phyloP scores from a whole-genome alignment of 2,113 vertebrate genomes.

The Martes martes region DNA sequence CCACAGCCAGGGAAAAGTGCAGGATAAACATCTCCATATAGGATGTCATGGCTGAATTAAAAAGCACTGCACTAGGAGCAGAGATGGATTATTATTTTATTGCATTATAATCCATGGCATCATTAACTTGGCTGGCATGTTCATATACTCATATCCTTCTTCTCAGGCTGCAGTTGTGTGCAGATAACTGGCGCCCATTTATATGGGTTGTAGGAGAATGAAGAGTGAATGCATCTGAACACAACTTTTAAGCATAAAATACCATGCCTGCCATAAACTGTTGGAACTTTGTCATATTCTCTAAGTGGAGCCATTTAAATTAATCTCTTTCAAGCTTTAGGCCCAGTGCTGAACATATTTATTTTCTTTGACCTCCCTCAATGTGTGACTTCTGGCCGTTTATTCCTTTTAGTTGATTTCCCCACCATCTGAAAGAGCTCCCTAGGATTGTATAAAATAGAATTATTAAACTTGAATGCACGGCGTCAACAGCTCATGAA shows the following conservation, averaged over 20 bases:
- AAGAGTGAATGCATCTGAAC: constrained; percentile 38
- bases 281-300: constrained; percentile 55
- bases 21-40: constrained; percentile 74
- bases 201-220: not conserved
- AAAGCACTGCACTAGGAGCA: constrained; percentile 62
- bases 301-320: constrained; percentile 66
- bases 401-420: constrained; percentile 33
- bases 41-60: constrained; percentile 78
- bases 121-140: constrained; percentile 67
- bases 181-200: constrained; percentile 46
- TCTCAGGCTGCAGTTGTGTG: constrained; percentile 5
- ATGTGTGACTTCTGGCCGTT: constrained; percentile 33
- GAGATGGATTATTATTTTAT: constrained; percentile 79
- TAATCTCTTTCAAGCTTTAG: constrained; percentile 64
- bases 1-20: constrained; percentile 68
- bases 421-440: constrained; percentile 41
- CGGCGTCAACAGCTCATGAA: not conserved
- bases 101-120: constrained; percentile 71
- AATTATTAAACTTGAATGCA: constrained; percentile 4
- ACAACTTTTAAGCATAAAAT: constrained; percentile 55
- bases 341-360: constrained; percentile 35
- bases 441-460: constrained; percentile 49
- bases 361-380: constrained; percentile 63
- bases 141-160: constrained; percentile 48
- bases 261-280: not conserved